A percentile compares a stretch with the other conserved stretches of the same genome.
phyloP scores from a whole-genome alignment of 2,797 vertebrate species.

The Rallus crepitans region DNA sequence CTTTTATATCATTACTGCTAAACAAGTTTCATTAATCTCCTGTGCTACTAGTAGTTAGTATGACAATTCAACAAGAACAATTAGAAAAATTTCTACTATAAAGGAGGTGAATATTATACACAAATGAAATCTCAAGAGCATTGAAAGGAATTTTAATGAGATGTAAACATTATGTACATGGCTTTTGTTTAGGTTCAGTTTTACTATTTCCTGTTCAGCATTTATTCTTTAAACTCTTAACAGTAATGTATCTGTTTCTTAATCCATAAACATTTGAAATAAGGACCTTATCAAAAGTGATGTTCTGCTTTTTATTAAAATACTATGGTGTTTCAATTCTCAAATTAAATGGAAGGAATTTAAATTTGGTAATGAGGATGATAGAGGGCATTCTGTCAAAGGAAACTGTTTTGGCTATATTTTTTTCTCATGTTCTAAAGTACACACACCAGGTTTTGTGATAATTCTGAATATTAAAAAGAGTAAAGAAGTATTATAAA shows the following conservation, averaged over 20 bases:
- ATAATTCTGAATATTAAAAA: neutral
- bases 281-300: neutral
- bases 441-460: neutral
- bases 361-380: neutral
- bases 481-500: neutral
- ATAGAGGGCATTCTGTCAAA: neutral
- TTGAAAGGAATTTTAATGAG: neutral
- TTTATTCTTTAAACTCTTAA: neutral
- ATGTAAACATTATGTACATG: neutral
- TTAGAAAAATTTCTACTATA: neutral
- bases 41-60: neutral
- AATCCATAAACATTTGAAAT: neutral
- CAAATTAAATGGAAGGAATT: neutral
- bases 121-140: neutral
- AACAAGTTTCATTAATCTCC: neutral
- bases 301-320: neutral
- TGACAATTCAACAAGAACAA: neutral
- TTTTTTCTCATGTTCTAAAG: neutral
- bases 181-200: neutral
- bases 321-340: neutral
- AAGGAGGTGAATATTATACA: neutral
- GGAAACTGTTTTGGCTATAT: neutral
- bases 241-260: neutral
- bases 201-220: neutral
- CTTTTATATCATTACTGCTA: neutral